Evolutionary conservation across 2,797 vertebrate genomes (phyloP).

Genomic region (Scleropages formosus): DNA sequence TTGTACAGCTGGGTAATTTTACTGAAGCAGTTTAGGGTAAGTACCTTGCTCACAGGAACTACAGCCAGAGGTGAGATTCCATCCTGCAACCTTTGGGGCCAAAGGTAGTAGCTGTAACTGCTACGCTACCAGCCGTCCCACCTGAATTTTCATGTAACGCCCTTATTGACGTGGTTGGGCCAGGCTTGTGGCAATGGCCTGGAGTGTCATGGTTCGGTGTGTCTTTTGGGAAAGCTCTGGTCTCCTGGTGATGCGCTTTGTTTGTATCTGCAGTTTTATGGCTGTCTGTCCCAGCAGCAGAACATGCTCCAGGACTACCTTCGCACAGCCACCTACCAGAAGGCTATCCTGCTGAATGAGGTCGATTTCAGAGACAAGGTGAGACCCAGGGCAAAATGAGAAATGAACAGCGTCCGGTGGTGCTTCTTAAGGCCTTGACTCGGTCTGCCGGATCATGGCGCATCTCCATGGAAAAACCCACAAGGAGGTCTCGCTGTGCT

Average conservation of each 20-base stretch:
- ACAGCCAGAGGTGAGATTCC: too few species aligned
- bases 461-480: background rate
- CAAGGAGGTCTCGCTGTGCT: background rate
- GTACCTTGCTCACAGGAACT: too few species aligned
- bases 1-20: too few species aligned
- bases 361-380: constrained; percentile 77
- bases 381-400: constrained; percentile 22
- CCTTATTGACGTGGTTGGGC: background rate
- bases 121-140: too few species aligned
- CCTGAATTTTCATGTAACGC: background rate
- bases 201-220: background rate
- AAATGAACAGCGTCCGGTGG: background rate
- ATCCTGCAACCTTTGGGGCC: too few species aligned
- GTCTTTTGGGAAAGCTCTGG: background rate
- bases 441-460: background rate
- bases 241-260: background rate
- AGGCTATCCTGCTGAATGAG: constrained; percentile 72
- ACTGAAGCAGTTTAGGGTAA: too few species aligned
- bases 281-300: constrained; percentile 73
- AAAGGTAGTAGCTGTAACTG: too few species aligned
- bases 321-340: constrained; percentile 73
- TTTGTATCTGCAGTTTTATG: constrained; percentile 65
- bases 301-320: constrained; percentile 75
- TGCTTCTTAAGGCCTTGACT: background rate
- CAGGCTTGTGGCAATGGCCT: background rate